These are phyloP conservation scores for Nomia melanderi DNA, from an alignment of 1,140 invertebrate genomes.

Conservation along the genomic window DNA sequence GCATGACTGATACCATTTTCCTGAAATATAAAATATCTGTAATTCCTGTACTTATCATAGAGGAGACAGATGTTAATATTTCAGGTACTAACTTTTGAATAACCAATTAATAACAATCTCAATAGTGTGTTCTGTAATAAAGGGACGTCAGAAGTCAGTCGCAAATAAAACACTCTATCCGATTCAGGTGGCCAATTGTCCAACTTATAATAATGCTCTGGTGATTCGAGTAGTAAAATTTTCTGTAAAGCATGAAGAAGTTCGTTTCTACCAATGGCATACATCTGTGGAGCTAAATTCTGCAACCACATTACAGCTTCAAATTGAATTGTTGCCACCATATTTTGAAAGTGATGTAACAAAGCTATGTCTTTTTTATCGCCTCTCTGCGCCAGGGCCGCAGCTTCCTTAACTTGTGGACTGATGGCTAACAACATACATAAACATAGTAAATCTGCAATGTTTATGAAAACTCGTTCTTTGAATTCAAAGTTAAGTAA, in stretches of 20 bases:
- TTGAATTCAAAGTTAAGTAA: constrained; percentile 85
- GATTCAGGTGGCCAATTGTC: constrained; percentile 97
- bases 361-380: constrained; percentile 84
- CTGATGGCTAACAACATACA: constrained; percentile 91
- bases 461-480: constrained; percentile 91
- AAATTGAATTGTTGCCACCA: constrained; percentile 89
- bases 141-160: constrained; percentile 93
- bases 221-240: constrained; percentile 91
- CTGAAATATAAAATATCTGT: constrained; percentile 72
- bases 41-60: not conserved
- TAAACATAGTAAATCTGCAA: constrained; percentile 92
- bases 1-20: constrained; percentile 90
- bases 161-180: constrained; percentile 89
- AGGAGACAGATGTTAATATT: constrained; percentile 2
- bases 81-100: constrained; percentile 84
- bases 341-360: constrained; percentile 85
- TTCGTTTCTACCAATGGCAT: constrained; percentile 87
- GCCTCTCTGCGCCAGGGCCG: constrained; percentile 81
- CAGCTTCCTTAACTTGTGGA: constrained; percentile 88
- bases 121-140: constrained; percentile 92
- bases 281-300: constrained; percentile 88
- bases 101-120: constrained; percentile 90
- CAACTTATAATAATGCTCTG: constrained; percentile 93
- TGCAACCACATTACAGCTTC: constrained; percentile 93
- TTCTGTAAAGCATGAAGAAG: constrained; percentile 92